Evolutionary conservation across 1,140 invertebrate species (phyloP).

Genomic region (Augochlora pura): DNA sequence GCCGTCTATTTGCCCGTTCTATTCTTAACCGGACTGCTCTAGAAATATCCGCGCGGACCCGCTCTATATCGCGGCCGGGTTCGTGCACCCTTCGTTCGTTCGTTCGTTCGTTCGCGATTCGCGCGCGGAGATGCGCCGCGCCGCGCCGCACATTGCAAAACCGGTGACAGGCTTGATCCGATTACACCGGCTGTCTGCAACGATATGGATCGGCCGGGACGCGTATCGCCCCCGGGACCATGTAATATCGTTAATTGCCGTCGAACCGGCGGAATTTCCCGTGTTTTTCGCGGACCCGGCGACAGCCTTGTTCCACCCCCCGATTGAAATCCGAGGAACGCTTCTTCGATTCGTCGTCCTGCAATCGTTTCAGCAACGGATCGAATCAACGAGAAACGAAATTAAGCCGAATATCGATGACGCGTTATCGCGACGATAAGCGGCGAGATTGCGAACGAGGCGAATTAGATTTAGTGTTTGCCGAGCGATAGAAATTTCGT

Average conservation of each 20-base stretch:
- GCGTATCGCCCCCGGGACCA: neutral
- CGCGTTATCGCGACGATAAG: too few species aligned
- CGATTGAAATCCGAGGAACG: too few species aligned
- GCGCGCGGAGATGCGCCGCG: conserved; percentile 34
- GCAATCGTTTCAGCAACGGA: too few species aligned
- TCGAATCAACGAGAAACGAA: too few species aligned
- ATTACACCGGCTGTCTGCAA: neutral
- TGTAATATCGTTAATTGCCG: neutral
- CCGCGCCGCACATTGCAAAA: neutral
- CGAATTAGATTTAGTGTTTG: too few species aligned
- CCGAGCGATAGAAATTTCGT: too few species aligned
- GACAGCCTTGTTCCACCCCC: too few species aligned
- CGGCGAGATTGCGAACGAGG: too few species aligned
- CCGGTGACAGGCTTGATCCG: neutral
- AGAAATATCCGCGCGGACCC: conserved; percentile 72
- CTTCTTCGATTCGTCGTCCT: too few species aligned
- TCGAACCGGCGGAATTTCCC: neutral
- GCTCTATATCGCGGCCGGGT: conserved; percentile 49
- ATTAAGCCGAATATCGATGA: too few species aligned
- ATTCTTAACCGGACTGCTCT: conserved; percentile 73
- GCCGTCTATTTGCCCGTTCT: conserved; percentile 70
- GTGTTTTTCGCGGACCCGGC: neutral
- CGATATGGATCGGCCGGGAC: neutral
- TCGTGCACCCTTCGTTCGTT: conserved; percentile 58
- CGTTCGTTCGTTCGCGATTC: conserved; percentile 15